phyloP scores from a whole-genome alignment of 2,888 invertebrate species.

The Nudaria mundana region DNA sequence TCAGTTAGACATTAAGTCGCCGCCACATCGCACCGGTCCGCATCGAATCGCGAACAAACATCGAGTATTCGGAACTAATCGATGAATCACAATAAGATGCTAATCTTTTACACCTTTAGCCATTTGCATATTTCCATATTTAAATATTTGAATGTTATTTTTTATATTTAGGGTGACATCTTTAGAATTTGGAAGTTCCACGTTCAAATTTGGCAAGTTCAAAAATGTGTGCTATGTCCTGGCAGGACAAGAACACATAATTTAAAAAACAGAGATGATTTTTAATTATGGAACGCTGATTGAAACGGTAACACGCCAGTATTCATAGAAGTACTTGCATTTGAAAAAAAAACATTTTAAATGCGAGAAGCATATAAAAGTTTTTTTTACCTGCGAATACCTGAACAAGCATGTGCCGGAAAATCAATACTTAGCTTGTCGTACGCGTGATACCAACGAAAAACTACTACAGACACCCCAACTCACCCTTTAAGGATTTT shows the following conservation, averaged over 20 bases:
- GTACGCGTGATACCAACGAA: conserved; percentile 78
- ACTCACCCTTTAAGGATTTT: conserved; percentile 59
- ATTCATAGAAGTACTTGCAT: no score
- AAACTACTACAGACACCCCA: conserved; percentile 67
- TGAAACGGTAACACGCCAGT: no score
- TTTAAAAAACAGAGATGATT: no score
- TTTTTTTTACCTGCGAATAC: conserved; percentile 54
- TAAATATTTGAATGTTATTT: conserved; percentile 17
- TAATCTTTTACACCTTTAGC: conserved; percentile 77
- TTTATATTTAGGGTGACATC: conserved; percentile 14
- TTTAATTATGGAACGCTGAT: no score
- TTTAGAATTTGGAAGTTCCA: conserved; percentile 3
- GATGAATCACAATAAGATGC: conserved; percentile 72
- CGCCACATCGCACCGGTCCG: conserved; percentile 75
- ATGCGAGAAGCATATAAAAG: no score
- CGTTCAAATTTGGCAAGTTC: no score
- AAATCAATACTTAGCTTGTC: conserved; percentile 78
- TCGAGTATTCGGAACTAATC: conserved; percentile 68
- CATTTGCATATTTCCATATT: conserved; percentile 63
- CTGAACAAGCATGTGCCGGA: conserved; percentile 71
- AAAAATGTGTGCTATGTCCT: no score
- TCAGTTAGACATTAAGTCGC: conserved; percentile 36
- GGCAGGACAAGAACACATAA: no score
- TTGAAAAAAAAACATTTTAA: no score
- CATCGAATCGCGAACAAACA: conserved; percentile 69